Base-by-base conservation (phyloP, 2,797 vertebrate species). In the Carapus acus region DNA sequence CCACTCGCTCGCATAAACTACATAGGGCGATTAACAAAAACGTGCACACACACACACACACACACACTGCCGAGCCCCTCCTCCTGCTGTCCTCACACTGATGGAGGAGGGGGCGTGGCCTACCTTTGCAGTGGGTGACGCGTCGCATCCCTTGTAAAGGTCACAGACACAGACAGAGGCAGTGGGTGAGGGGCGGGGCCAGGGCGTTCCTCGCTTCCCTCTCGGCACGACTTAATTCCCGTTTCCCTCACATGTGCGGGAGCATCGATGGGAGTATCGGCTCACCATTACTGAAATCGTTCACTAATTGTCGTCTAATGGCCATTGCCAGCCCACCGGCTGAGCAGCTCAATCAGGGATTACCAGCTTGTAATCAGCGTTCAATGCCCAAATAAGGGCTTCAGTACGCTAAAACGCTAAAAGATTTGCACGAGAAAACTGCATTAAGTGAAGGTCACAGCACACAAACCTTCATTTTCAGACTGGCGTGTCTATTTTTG, bases 121-220 rank as follows among this genome's bases (percentile, higher is more conserved):
- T 96, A 99, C 96, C 96, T 99, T 96, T 94, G 90, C 95, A 97
- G 90, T 96, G 93, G 18, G 91, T 98, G 94, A 98, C 95, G 69
- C 92, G 94, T 73, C 95, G 92, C 86, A 91, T 97, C 88, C 95
- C 96, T 97, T 92, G 90, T 93, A 90, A 82, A 83, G 89, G 86
- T 94, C 93, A 94, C 88, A 95, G 90, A 96, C 89, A 97, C 84
- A 93, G 89, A 97, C 88, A 93, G 88, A 96, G 92, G 90, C 81
- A 88, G 88, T 89, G 83, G 84, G 88, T 91, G 88, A 92, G 89
- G 88, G 86, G 61, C 83, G 51, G 76, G 24, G 24, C 5, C 9
- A 71, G 78, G 69, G 70, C 37, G 47, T 67, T 67, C 61, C 69
- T 69, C 59, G 71, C 44, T 62, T 59, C 33, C 37, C 77, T 69